These are phyloP conservation scores for Napeogenes inachia DNA, from an alignment of 2,888 invertebrate genomes.

Conservation along the genomic window DNA sequence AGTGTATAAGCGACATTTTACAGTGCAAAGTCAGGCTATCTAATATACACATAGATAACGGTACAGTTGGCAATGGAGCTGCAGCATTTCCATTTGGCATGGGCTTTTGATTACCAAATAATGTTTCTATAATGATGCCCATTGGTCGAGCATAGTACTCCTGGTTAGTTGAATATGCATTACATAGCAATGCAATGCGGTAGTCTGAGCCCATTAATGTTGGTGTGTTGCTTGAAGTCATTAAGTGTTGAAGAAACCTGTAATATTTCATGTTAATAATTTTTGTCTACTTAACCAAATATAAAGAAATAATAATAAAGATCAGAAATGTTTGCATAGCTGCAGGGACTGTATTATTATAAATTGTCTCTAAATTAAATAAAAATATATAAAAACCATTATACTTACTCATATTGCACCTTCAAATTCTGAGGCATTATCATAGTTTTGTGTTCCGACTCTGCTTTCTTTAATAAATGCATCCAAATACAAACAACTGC, in stretches of 20 bases:
- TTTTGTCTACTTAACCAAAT: background rate
- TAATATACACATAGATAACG: constrained; percentile 93
- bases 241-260: constrained; percentile 91
- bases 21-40: constrained; percentile 97
- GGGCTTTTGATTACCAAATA: constrained; percentile 83
- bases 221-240: constrained; percentile 83
- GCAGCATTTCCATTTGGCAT: constrained; percentile 70
- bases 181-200: constrained; percentile 93
- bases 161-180: constrained; percentile 96
- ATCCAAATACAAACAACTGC: constrained; percentile 98
- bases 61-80: constrained; percentile 85
- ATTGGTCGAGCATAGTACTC: constrained; percentile 94
- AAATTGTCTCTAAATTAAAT: too few relatives aligned
- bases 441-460: constrained; percentile 88
- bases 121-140: constrained; percentile 92
- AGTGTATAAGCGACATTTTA: constrained; percentile 92
- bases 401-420: constrained; percentile 86
- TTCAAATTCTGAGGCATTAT: constrained; percentile 89
- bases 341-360: background rate
- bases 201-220: constrained; percentile 90
- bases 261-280: constrained; percentile 2
- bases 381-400: background rate
- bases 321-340: constrained; percentile 1
- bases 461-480: constrained; percentile 95
- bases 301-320: constrained; percentile 2